These are phyloP conservation scores for Danionella cerebrum DNA, from an alignment of 2,113 vertebrate genomes.

Conservation along the genomic window DNA sequence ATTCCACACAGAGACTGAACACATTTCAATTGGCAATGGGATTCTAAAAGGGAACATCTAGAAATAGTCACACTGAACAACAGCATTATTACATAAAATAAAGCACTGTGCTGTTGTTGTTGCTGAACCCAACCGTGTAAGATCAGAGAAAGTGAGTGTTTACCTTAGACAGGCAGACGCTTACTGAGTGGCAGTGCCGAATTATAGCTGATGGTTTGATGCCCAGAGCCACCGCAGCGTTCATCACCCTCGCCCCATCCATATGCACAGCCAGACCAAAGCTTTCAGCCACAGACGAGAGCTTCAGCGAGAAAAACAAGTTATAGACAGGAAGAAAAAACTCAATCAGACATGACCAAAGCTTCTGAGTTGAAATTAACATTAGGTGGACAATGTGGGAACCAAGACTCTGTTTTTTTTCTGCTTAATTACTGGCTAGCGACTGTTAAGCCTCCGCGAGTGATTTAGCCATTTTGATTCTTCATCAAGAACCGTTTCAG, in stretches of 20 bases:
- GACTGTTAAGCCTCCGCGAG: too few relatives aligned
- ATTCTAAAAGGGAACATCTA: too few relatives aligned
- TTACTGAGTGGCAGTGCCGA: conserved; percentile 72
- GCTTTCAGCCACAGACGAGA: conserved; percentile 59
- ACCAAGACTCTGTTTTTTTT: too few relatives aligned
- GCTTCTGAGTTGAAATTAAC: not conserved
- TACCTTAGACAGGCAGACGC: conserved; percentile 84
- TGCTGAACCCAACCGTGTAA: too few relatives aligned
- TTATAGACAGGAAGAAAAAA: too few relatives aligned
- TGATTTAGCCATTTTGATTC: too few relatives aligned
- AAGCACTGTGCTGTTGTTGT: too few relatives aligned
- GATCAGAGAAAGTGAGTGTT: not conserved
- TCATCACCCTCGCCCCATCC: conserved; percentile 77
- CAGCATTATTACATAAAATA: not conserved
- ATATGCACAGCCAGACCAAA: conserved; percentile 69
- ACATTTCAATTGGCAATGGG: too few relatives aligned
- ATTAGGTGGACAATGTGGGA: not conserved
- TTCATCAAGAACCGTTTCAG: too few relatives aligned
- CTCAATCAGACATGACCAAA: not conserved
- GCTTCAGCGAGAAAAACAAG: conserved; percentile 48
- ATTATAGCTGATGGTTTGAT: conserved; percentile 63
- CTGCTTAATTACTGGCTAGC: too few relatives aligned
- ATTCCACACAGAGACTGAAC: too few relatives aligned
- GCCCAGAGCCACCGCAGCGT: conserved; percentile 62
- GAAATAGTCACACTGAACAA: not conserved